Percentiles rank a stretch among this genome's conserved stretches.
Evolutionary conservation across 2,113 vertebrate genomes (phyloP).

Genomic region (Serilophus lunatus): DNA sequence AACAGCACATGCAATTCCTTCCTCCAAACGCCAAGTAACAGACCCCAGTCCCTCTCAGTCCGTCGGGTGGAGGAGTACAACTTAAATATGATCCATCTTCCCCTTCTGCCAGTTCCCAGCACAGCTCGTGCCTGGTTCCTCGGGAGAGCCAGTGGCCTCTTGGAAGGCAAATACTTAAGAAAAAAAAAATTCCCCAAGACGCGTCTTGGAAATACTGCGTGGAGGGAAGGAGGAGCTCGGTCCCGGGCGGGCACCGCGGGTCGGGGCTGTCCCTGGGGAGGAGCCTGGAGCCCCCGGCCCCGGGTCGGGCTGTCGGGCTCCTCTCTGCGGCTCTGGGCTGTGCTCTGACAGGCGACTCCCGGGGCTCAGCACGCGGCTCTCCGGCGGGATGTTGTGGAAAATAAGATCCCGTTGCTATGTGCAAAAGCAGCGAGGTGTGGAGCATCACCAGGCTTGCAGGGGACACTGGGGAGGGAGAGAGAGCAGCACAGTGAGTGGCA

Average conservation of each 20-base stretch:
- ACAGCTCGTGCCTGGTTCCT: background rate
- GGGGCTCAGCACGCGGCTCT: conserved; percentile 27
- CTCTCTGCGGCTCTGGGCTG: conserved; percentile 52
- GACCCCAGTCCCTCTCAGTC: conserved; percentile 69
- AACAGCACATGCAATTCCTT: conserved; percentile 56
- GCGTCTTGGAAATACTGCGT: conserved; percentile 62
- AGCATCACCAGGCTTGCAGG: conserved; percentile 96
- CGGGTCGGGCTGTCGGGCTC: conserved; percentile 1
- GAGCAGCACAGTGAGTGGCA: background rate
- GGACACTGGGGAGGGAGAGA: conserved; percentile 83
- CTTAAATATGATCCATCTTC: conserved; percentile 20
- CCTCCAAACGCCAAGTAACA: conserved; percentile 69
- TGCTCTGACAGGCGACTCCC: background rate
- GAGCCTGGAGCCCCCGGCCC: background rate
- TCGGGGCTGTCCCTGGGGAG: background rate
- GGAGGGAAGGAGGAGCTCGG: conserved; percentile 36
- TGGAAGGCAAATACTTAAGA: conserved; percentile 12
- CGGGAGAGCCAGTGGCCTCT: background rate
- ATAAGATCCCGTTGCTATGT: conserved; percentile 79
- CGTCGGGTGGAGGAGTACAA: conserved; percentile 33
- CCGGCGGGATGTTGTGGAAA: conserved; percentile 75
- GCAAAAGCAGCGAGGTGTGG: conserved; percentile 76
- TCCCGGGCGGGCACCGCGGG: background rate
- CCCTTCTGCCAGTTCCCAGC: background rate
- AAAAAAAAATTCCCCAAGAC: conserved; percentile 12